Conservation (phyloP, 2,888 invertebrate species). For the Drosophila borborema region DNA sequence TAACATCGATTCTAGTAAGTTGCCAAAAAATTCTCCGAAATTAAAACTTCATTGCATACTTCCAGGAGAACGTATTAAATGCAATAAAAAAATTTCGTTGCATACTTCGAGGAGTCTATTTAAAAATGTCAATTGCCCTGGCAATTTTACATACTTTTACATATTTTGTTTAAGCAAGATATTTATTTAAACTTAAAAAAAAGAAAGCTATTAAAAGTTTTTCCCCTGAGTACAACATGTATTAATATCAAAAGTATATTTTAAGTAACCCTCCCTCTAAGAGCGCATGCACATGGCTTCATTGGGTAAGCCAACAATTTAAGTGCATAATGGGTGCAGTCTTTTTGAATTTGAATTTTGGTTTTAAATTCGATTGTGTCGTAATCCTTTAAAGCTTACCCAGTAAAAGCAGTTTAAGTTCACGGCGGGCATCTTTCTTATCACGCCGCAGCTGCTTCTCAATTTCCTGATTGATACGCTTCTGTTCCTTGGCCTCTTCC, state of each 20-base stretch:
- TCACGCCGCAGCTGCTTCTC: constrained; percentile 99
- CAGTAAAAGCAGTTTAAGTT: constrained; percentile 97
- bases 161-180: no score
- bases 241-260: not conserved
- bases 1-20: no score
- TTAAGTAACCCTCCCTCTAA: constrained; percentile 11
- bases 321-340: constrained; percentile 3
- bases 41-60: not conserved
- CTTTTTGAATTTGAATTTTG: not conserved
- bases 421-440: constrained; percentile 99
- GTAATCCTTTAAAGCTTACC: constrained; percentile 89
- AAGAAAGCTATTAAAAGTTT: not conserved
- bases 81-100: not conserved
- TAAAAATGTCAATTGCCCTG: not conserved
- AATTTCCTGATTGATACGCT: constrained; percentile 99
- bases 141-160: not conserved
- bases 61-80: not conserved
- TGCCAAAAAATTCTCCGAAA: no score
- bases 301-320: not conserved
- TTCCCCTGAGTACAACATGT: not conserved
- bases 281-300: constrained; percentile 28
- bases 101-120: not conserved
- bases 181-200: not conserved
- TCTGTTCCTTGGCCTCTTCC: constrained; percentile 99
- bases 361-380: not conserved